phyloP scores from a whole-genome alignment of 2,113 vertebrate genomes.

The Hepsetus odoe region DNA sequence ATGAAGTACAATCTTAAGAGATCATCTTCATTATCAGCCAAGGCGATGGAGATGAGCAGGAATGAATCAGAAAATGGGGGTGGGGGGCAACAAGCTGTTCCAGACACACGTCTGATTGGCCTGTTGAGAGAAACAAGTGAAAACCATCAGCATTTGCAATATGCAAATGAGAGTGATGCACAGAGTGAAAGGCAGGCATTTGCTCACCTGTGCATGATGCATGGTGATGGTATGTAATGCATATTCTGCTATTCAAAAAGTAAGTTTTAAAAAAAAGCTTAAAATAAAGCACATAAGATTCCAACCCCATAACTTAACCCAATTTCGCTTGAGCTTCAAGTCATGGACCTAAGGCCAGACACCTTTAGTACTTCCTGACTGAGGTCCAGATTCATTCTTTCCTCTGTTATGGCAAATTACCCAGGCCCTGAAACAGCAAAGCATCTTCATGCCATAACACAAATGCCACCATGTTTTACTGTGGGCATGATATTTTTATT shows the following conservation, averaged over 20 bases:
- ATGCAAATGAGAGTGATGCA: constrained; percentile 66
- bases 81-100: constrained; percentile 60
- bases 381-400: no score
- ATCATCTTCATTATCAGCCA: constrained; percentile 76
- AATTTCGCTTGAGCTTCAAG: no score
- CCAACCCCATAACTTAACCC: no score
- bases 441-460: no score
- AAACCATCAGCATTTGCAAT: constrained; percentile 78
- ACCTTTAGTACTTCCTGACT: no score
- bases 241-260: background rate
- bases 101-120: constrained; percentile 66
- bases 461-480: no score
- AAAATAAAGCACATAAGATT: no score
- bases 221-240: constrained; percentile 8
- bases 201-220: constrained; percentile 9
- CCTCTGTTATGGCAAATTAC: no score
- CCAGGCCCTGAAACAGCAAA: no score
- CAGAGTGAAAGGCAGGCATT: constrained; percentile 47
- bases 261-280: no score
- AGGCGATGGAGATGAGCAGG: constrained; percentile 20
- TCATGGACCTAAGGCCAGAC: no score
- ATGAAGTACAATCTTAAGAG: constrained; percentile 72
- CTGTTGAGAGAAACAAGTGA: constrained; percentile 66
- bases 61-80: constrained; percentile 56
- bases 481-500: no score